Evolutionary conservation across 2,888 invertebrate species (phyloP).

Genomic region (Machimus atricapillus): DNA sequence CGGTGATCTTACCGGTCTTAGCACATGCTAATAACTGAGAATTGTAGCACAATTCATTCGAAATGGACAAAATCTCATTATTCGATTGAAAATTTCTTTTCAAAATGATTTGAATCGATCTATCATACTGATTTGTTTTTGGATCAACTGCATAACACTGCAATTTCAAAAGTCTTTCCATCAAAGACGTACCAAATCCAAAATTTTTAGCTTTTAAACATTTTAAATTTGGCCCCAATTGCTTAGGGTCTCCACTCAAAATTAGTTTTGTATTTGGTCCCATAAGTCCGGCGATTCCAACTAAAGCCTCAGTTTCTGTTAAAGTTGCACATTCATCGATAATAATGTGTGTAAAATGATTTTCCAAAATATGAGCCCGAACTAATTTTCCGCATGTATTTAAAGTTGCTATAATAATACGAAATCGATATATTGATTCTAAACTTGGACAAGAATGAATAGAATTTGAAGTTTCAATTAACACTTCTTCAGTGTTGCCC

Average conservation of each 20-base stretch:
- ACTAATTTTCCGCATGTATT: slow-evolving; percentile 64
- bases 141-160: slow-evolving; percentile 58
- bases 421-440: slow-evolving; percentile 64
- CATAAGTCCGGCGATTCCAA: slow-evolving; percentile 64
- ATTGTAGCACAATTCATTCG: slow-evolving; percentile 77
- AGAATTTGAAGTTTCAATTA: slow-evolving; percentile 62
- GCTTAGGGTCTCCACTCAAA: slow-evolving; percentile 77
- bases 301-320: slow-evolving; percentile 72
- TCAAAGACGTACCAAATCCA: slow-evolving; percentile 65
- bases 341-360: slow-evolving; percentile 71
- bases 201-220: slow-evolving; percentile 56
- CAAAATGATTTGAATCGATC: slow-evolving; percentile 74
- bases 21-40: slow-evolving; percentile 66
- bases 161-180: slow-evolving; percentile 72
- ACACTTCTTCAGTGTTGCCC: slow-evolving; percentile 57
- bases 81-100: slow-evolving; percentile 78
- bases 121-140: slow-evolving; percentile 60
- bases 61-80: slow-evolving; percentile 69
- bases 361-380: slow-evolving; percentile 28
- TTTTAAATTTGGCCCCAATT: slow-evolving; percentile 71
- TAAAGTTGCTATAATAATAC: slow-evolving; percentile 72
- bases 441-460: slow-evolving; percentile 62
- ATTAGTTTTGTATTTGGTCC: slow-evolving; percentile 65
- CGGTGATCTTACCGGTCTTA: slow-evolving; percentile 46
- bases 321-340: slow-evolving; percentile 81